phyloP scores from a whole-genome alignment of 1,140 invertebrate species.

The Saccostrea glomerata region DNA sequence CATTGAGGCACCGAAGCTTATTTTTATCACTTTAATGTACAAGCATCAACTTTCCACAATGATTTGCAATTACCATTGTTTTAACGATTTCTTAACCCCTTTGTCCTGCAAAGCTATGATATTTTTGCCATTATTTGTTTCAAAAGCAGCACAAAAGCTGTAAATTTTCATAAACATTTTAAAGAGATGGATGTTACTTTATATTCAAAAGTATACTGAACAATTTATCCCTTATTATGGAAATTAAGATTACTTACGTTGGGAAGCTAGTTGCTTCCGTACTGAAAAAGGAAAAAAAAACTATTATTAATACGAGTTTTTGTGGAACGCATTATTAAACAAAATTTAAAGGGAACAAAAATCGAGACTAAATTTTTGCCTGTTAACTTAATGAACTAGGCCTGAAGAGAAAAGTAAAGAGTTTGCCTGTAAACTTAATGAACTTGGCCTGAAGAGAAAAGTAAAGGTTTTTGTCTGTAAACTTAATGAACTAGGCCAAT shows the following conservation, averaged over 20 bases:
- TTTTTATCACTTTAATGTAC: too few species aligned
- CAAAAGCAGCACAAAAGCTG: too few species aligned
- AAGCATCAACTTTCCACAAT: too few species aligned
- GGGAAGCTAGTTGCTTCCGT: constrained; percentile 25
- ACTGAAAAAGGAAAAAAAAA: constrained; percentile 32
- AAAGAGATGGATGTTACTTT: background rate
- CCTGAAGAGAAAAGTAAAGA: too few species aligned
- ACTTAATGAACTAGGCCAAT: background rate
- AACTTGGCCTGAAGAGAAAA: background rate
- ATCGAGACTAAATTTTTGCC: background rate
- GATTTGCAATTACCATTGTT: too few species aligned
- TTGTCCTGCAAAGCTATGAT: too few species aligned
- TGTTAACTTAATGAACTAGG: background rate
- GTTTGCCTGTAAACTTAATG: background rate
- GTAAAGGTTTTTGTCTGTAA: background rate
- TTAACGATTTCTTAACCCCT: too few species aligned
- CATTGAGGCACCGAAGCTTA: too few species aligned
- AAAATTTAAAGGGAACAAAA: background rate
- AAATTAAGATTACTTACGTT: constrained; percentile 17
- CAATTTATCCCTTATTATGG: background rate
- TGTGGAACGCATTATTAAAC: too few species aligned
- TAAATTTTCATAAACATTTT: too few species aligned
- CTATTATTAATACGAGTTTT: background rate
- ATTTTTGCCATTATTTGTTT: too few species aligned
- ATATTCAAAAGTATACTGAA: background rate